Percentiles rank a stretch among this genome's conserved stretches.
Evolutionary conservation across 2,797 vertebrate genomes (phyloP).

Genomic region (Okamejei kenojei): DNA sequence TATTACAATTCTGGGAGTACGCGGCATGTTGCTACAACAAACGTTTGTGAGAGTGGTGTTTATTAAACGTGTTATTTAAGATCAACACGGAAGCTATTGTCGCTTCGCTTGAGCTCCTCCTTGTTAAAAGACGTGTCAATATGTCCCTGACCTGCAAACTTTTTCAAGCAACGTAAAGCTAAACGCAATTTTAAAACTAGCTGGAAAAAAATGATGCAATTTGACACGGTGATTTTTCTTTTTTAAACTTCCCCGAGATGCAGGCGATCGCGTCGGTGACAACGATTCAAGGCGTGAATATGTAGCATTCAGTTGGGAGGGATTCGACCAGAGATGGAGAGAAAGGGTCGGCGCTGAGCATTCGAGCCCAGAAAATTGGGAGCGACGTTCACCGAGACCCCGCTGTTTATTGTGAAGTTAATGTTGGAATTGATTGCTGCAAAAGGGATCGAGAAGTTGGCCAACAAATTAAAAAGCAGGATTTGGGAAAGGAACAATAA

Average conservation of each 20-base stretch:
- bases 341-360: too few relatives aligned
- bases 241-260: not conserved
- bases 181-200: not conserved
- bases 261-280: not conserved
- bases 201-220: not conserved
- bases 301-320: not conserved
- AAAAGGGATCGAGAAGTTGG: not conserved
- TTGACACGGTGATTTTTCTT: not conserved
- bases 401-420: not conserved
- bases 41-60: not conserved
- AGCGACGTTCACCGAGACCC: not conserved
- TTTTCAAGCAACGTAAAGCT: not conserved
- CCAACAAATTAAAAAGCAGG: conserved; percentile 17
- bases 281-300: not conserved
- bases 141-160: not conserved
- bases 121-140: too few relatives aligned
- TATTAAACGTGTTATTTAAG: not conserved
- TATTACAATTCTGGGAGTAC: too few relatives aligned
- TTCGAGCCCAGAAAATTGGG: not conserved
- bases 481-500: not conserved
- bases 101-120: not conserved
- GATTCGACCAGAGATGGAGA: not conserved
- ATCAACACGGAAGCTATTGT: not conserved
- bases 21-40: not conserved
- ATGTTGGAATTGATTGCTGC: not conserved